Conservation (phyloP, 1,140 invertebrate genomes). For the Chlorops oryzae region DNA sequence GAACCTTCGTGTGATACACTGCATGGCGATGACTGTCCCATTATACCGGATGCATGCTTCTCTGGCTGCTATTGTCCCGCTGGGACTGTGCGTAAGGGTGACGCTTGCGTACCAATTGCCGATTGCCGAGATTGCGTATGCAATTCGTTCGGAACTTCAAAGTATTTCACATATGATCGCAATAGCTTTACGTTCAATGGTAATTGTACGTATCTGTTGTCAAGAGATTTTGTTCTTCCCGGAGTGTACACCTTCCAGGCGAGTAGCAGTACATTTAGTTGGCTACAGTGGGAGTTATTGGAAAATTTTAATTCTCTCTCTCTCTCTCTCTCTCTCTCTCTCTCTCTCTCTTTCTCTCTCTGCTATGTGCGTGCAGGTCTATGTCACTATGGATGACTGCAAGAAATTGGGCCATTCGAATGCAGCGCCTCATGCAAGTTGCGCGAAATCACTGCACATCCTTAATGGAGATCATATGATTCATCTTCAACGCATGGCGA, state of each 20-base stretch:
- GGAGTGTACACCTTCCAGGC: conserved; percentile 60
- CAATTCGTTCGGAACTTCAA: conserved; percentile 62
- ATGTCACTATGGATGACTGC: conserved; percentile 41
- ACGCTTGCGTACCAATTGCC: conserved; percentile 61
- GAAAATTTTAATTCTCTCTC: not conserved
- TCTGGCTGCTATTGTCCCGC: conserved; percentile 79
- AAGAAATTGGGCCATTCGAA: conserved; percentile 26
- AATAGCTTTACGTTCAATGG: conserved; percentile 64
- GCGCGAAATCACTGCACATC: conserved; percentile 50
- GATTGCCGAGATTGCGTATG: conserved; percentile 74
- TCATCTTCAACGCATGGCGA: conserved; percentile 49
- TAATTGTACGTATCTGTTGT: conserved; percentile 74
- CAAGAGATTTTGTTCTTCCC: conserved; percentile 55
- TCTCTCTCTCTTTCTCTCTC: not conserved
- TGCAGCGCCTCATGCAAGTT: conserved; percentile 24
- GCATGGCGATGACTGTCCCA: conserved; percentile 56
- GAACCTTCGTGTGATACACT: conserved; percentile 66
- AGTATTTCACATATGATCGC: conserved; percentile 69
- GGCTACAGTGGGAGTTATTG: not conserved
- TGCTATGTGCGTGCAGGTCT: conserved; percentile 21
- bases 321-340: too few species aligned
- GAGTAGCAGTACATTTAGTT: conserved; percentile 12
- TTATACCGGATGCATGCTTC: conserved; percentile 61
- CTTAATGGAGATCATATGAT: conserved; percentile 59
- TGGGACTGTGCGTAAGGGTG: conserved; percentile 63